Conservation (phyloP, 2,888 invertebrate genomes). For the Fragum fragum region DNA sequence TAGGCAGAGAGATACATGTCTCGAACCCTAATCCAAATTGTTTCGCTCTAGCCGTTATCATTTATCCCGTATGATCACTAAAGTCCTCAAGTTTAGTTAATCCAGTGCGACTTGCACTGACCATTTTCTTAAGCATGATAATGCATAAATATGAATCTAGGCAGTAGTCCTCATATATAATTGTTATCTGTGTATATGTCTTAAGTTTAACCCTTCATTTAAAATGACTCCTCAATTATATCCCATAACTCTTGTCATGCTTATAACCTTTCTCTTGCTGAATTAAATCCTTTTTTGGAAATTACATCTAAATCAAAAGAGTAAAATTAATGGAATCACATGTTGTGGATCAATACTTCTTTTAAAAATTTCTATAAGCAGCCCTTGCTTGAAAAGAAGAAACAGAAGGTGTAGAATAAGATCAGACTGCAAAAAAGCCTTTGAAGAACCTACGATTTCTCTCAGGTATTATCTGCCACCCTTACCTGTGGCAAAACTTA, state of each 20-base stretch:
- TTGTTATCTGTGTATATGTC: constrained; percentile 28
- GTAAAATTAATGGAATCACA: too few species aligned
- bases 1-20: constrained; percentile 24
- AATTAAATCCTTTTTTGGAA: too few species aligned
- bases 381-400: too few species aligned
- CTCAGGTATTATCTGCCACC: too few species aligned
- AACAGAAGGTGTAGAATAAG: too few species aligned
- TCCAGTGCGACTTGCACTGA: not conserved
- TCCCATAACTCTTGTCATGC: not conserved
- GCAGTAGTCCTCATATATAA: constrained; percentile 22
- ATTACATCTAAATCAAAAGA: too few species aligned
- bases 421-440: too few species aligned
- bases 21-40: not conserved
- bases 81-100: not conserved
- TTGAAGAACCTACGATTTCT: too few species aligned
- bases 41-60: not conserved
- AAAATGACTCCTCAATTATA: not conserved
- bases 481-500: too few species aligned
- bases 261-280: too few species aligned
- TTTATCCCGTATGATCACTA: not conserved
- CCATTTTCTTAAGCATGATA: constrained; percentile 25
- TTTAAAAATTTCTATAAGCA: too few species aligned
- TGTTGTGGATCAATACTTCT: too few species aligned
- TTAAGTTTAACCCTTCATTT: not conserved
- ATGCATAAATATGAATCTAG: constrained; percentile 17